These are phyloP conservation scores for Thomomys bottae DNA, from an alignment of 2,113 vertebrate genomes.

Conservation along the genomic window DNA sequence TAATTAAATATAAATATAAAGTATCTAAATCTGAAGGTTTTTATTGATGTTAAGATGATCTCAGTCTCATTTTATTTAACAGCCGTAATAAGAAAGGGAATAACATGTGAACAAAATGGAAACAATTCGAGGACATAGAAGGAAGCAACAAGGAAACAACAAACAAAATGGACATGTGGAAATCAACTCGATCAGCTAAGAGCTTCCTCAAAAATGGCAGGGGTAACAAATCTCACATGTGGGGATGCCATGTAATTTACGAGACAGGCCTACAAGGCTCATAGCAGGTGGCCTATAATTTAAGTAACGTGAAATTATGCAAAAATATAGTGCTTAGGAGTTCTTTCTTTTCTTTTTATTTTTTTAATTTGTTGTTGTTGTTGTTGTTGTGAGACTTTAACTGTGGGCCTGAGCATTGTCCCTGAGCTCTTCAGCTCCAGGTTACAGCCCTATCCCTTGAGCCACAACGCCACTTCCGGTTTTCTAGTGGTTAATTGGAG, in stretches of 20 bases:
- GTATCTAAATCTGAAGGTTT: slow-evolving; percentile 28
- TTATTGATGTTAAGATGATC: neutral
- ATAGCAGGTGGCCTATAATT: neutral
- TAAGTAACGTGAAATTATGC: slow-evolving; percentile 22
- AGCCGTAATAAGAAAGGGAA: slow-evolving; percentile 28
- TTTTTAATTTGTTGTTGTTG: too few relatives aligned
- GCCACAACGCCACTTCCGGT: too few relatives aligned
- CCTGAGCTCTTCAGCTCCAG: too few relatives aligned
- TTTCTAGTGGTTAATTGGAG: too few relatives aligned
- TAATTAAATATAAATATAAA: slow-evolving; percentile 47
- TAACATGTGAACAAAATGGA: slow-evolving; percentile 55
- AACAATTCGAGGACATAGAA: neutral
- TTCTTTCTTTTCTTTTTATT: too few relatives aligned
- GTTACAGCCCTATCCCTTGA: too few relatives aligned
- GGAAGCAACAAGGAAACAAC: neutral
- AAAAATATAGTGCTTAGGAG: neutral
- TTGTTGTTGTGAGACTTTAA: too few relatives aligned
- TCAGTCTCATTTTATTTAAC: neutral
- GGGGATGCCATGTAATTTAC: neutral
- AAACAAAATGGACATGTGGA: neutral
- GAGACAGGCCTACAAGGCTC: neutral
- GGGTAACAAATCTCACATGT: neutral
- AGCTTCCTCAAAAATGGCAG: neutral
- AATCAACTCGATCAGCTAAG: neutral
- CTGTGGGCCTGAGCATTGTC: too few relatives aligned